Conservation (phyloP, 2,797 vertebrate genomes). For the Cynopterus sphinx region DNA sequence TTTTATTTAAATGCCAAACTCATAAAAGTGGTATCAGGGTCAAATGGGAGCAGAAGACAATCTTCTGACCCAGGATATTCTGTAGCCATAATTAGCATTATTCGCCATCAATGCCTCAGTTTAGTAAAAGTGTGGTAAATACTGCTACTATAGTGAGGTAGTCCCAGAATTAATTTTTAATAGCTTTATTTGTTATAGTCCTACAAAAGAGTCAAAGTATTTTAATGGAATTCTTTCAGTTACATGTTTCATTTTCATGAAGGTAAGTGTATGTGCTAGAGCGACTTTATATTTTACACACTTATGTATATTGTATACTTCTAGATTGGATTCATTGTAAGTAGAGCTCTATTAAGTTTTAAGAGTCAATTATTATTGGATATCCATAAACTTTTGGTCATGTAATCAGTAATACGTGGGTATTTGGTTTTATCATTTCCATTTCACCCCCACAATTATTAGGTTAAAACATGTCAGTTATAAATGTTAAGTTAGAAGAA, state of each 20-base stretch:
- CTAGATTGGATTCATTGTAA: background rate
- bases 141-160: background rate
- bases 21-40: background rate
- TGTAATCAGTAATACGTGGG: background rate
- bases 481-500: constrained; percentile 46
- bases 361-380: background rate
- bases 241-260: background rate
- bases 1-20: background rate
- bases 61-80: background rate
- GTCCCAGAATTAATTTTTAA: background rate
- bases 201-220: background rate
- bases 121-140: background rate
- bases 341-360: constrained; percentile 5
- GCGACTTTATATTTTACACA: background rate
- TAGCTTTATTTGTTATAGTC: background rate
- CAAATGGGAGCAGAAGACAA: background rate
- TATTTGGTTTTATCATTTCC: background rate
- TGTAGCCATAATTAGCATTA: background rate
- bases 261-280: background rate
- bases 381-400: background rate
- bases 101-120: background rate
- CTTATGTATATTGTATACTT: background rate
- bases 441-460: background rate
- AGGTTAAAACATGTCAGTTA: background rate
- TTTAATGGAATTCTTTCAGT: background rate